A percentile compares a stretch with the other conserved stretches of the same genome.
Conservation (phyloP, 2,888 invertebrate genomes). For the Zaprionus obscuricornis region DNA sequence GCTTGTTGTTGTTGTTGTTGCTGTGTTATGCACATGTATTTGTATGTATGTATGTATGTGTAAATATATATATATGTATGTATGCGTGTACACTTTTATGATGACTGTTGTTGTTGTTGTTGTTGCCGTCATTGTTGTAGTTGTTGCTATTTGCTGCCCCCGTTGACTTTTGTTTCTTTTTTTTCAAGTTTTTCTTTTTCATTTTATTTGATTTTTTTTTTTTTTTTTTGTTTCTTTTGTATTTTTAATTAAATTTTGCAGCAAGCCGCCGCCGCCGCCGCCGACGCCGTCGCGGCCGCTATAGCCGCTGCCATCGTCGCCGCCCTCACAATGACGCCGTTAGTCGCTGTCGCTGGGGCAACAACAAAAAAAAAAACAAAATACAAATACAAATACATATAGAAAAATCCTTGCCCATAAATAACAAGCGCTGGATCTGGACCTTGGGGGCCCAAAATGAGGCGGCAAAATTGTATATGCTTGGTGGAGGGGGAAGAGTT, state of each 20-base stretch:
- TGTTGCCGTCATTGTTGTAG: too few species aligned
- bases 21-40: conserved; percentile 6
- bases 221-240: conserved; percentile 3
- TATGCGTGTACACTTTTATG: conserved; percentile 32
- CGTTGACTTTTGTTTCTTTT: conserved; percentile 15
- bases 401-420: conserved; percentile 16
- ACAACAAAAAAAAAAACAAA: conserved; percentile 8
- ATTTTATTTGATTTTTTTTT: conserved; percentile 7
- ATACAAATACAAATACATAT: too few species aligned
- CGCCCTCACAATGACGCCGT: conserved; percentile 2
- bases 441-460: neutral
- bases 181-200: conserved; percentile 2
- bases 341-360: neutral
- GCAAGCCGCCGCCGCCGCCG: too few species aligned
- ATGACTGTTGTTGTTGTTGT: conserved; percentile 24
- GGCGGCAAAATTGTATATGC: too few species aligned
- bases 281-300: too few species aligned
- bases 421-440: conserved; percentile 12
- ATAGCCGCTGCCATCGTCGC: too few species aligned
- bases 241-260: conserved; percentile 35
- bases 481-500: too few species aligned
- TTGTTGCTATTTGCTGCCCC: conserved; percentile 18
- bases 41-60: conserved; percentile 1
- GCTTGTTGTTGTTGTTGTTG: conserved; percentile 15
- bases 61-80: conserved; percentile 3